phyloP scores from a whole-genome alignment of 2,797 vertebrate genomes.

The Mycteria americana region DNA sequence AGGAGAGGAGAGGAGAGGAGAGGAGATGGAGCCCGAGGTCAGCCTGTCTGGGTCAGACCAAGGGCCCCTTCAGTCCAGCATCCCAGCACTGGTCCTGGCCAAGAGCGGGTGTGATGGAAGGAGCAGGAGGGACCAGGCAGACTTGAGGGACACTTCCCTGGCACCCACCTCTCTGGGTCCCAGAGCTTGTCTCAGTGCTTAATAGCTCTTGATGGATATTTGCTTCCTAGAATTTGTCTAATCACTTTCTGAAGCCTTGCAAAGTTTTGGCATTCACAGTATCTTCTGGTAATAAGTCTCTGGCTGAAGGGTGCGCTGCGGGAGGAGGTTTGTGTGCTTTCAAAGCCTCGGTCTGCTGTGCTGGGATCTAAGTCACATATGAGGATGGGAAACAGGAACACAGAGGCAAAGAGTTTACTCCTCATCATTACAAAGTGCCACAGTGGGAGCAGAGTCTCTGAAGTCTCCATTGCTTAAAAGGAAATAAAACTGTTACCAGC shows the following conservation, averaged over 20 bases:
- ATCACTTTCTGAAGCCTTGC: constrained; percentile 3
- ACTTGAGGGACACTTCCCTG: background rate
- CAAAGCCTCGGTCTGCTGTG: fast-evolving
- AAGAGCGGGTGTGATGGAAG: background rate
- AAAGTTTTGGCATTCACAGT: background rate
- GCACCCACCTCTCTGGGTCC: background rate
- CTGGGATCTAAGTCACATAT: background rate
- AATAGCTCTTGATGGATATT: background rate
- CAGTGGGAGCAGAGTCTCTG: background rate
- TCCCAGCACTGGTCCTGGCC: background rate
- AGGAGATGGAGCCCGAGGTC: background rate
- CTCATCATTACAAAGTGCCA: background rate
- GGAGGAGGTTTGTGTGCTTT: background rate
- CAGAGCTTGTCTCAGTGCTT: background rate
- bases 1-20: background rate
- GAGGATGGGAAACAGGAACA: background rate
- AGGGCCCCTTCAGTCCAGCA: background rate
- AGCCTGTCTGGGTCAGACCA: background rate
- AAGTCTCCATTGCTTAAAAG: background rate
- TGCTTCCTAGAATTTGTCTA: background rate
- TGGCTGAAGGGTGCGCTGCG: fast-evolving
- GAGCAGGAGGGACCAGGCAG: background rate
- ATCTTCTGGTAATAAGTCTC: background rate
- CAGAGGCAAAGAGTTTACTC: background rate
- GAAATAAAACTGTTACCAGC: background rate